A percentile compares a stretch with the other conserved stretches of the same genome.
Evolutionary conservation across 2,797 vertebrate genomes (phyloP).

Genomic region (Epinephelus malabaricus): DNA sequence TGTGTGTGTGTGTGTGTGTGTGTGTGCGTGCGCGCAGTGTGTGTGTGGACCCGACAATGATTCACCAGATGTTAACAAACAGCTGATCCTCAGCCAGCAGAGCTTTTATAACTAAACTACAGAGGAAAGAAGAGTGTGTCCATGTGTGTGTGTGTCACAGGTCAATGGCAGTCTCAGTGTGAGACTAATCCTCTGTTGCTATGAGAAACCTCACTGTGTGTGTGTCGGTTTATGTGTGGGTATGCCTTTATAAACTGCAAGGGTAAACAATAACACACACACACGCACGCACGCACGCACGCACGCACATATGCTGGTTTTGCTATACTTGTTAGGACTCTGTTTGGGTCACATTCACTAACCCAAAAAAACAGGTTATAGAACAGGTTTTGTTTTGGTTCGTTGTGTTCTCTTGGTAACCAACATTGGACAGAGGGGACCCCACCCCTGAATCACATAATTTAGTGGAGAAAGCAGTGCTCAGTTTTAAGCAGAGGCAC

Average conservation of each 20-base stretch:
- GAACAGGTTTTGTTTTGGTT: conserved; percentile 1
- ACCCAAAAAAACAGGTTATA: background rate
- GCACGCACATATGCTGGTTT: background rate
- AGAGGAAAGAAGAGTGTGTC: background rate
- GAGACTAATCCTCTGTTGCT: conserved; percentile 28
- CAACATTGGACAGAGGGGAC: background rate
- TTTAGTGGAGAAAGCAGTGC: too few species aligned
- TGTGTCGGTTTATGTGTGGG: background rate
- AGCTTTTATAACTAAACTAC: conserved; percentile 21
- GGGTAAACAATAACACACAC: background rate
- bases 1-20: conserved; percentile 12
- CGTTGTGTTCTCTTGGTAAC: conserved; percentile 19
- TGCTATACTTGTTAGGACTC: background rate
- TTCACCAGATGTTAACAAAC: conserved; percentile 36
- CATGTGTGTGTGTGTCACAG: conserved; percentile 2
- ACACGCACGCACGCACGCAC: background rate
- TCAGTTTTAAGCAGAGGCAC: background rate
- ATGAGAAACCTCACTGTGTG: conserved; percentile 11
- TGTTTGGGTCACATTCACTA: background rate
- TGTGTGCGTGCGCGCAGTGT: background rate
- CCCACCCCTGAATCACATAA: background rate
- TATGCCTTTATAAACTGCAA: conserved; percentile 19
- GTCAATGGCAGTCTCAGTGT: conserved; percentile 21
- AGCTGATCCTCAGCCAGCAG: conserved; percentile 7
- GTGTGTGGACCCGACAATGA: conserved; percentile 10